Evolutionary conservation across 1,140 invertebrate species (phyloP), one percentile per base, ranked within the genome.

Genomic region (Aleiodes sp.): DNA sequence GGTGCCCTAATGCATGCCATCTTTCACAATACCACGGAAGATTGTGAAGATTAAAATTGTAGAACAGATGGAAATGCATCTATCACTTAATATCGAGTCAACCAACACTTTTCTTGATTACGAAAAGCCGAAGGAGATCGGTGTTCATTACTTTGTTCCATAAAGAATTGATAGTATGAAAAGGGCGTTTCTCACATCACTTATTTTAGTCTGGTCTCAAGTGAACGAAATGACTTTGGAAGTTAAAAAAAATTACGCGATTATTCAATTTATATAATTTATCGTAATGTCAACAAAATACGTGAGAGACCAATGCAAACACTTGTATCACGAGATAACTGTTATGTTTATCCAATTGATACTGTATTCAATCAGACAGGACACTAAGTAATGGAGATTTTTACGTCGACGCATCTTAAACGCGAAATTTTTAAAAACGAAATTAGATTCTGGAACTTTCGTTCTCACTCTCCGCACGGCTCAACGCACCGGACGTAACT

Each of bases 1-100:
- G 83, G 81, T 68, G 82, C 83, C 71, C 79, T 82, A 67, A 86
- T 85, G 68, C 84, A 86, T 70, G 83, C 83, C 84, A 85, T 85
- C 41, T 60, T 41, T 26, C 12, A 31, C 12, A 29, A 59, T n/a
- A n/a, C 10, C 12, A 9, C 28, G 21, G 37, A 2, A 63, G 21
- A 21, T 62, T 3, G 12, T 41, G 7, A 14, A 29, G 43, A 9
- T 24, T 10, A 14, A 6, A 10, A 21, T n/a, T 2, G 26, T 1
- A n/a, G 7, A 1, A n/a, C n/a, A n/a, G n/a, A 26, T 8, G 41
- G 14, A 43, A 41, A 26, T 43, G 21, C 19, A 59, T 31, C 26
- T 2, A 26, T 6, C 61, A 63, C 31, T 39, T 19, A 39, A 19
- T 43, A 3, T 62, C 56, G 56, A 59, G 28, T 59, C 56, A 31